Conservation (phyloP, 2,888 invertebrate genomes). For the Plagodis dolabraria region DNA sequence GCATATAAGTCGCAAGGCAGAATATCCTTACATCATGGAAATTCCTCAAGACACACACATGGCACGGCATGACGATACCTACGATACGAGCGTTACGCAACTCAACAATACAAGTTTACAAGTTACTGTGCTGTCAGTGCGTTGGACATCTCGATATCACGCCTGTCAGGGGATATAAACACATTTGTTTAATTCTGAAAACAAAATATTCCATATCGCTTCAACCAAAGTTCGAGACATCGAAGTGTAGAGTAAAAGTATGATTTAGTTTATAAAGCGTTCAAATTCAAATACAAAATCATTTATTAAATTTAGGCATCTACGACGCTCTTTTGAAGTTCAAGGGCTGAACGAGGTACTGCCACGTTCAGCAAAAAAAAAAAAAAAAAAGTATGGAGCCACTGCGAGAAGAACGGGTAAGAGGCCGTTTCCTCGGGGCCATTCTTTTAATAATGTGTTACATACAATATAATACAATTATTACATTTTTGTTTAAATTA, state of each 20-base stretch:
- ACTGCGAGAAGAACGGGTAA: too few species aligned
- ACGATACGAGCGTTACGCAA: constrained; percentile 1
- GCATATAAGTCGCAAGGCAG: background rate
- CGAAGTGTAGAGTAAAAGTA: background rate
- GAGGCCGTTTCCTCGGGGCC: too few species aligned
- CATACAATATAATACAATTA: too few species aligned
- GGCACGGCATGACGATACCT: background rate
- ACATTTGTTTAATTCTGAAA: background rate
- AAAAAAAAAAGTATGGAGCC: too few species aligned
- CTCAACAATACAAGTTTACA: background rate
- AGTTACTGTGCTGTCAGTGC: constrained; percentile 8
- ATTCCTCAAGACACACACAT: constrained; percentile 5
- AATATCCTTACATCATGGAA: constrained; percentile 3
- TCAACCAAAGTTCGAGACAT: background rate
- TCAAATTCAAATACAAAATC: too few species aligned
- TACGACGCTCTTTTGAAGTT: too few species aligned
- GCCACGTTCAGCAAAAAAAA: too few species aligned
- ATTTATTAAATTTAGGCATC: too few species aligned
- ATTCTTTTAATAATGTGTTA: too few species aligned
- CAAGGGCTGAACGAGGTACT: too few species aligned
- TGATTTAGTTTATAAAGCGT: too few species aligned
- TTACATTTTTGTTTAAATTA: too few species aligned
- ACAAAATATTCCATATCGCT: background rate
- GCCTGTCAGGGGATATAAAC: background rate
- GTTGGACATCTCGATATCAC: constrained; percentile 7